Percentiles rank a stretch among this genome's conserved stretches.
phyloP scores from a whole-genome alignment of 1,140 invertebrate genomes.

The Drosophila suzukii region DNA sequence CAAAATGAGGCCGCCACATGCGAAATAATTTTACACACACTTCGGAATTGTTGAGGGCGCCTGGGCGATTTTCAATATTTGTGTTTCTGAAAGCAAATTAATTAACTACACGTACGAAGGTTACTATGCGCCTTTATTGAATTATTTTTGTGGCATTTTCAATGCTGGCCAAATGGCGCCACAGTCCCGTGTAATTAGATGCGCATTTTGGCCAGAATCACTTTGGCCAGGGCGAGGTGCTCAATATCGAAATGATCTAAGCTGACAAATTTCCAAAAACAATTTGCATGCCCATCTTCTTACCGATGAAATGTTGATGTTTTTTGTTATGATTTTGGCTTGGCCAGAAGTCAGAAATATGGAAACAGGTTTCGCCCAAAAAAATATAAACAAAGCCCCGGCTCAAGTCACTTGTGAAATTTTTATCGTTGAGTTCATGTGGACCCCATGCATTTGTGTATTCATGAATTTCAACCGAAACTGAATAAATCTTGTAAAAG shows the following conservation, averaged over 20 bases:
- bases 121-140: conserved; percentile 40
- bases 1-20: conserved; percentile 61
- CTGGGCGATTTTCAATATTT: conserved; percentile 31
- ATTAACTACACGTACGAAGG: conserved; percentile 79
- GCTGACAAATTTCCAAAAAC: conserved; percentile 48
- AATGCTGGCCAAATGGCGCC: conserved; percentile 64
- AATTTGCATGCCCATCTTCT: conserved; percentile 36
- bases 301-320: conserved; percentile 28
- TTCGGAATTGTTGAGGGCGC: conserved; percentile 40
- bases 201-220: conserved; percentile 49
- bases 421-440: conserved; percentile 2
- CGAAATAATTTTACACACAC: conserved; percentile 58
- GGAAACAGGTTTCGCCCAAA: conserved; percentile 46
- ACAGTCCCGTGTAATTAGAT: conserved; percentile 62
- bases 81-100: conserved; percentile 71
- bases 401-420: conserved; percentile 19
- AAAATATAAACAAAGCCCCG: conserved; percentile 40
- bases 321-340: conserved; percentile 48
- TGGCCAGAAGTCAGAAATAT: conserved; percentile 48
- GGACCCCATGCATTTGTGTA: conserved; percentile 7
- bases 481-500: conserved; percentile 33
- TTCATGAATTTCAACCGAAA: conserved; percentile 41
- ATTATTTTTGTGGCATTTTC: conserved; percentile 45
- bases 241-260: conserved; percentile 58
- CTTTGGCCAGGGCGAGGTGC: neutral